A percentile compares a stretch with the other conserved stretches of the same genome.
Evolutionary conservation across 2,888 invertebrate genomes (phyloP).

Genomic region (Lithosia quadra): DNA sequence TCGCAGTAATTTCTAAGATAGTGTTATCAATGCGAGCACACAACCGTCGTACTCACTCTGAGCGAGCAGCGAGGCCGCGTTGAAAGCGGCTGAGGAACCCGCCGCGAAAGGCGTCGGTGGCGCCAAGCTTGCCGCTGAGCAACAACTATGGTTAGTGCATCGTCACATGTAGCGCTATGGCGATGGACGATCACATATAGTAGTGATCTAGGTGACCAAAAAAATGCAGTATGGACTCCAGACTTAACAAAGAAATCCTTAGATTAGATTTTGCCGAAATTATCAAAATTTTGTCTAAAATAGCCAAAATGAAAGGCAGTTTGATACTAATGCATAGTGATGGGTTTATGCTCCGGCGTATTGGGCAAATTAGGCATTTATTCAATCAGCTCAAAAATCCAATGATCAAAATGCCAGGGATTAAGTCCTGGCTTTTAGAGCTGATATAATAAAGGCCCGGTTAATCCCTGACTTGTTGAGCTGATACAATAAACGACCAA

Average conservation of each 20-base stretch:
- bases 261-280: neutral
- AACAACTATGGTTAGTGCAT: conserved; percentile 35
- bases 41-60: conserved; percentile 90
- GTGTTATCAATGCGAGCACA: conserved; percentile 16
- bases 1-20: conserved; percentile 13
- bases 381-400: too few relatives aligned
- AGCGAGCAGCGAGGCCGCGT: conserved; percentile 93
- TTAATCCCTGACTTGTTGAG: too few relatives aligned
- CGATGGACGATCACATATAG: neutral
- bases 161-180: neutral
- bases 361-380: too few relatives aligned
- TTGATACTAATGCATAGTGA: too few relatives aligned
- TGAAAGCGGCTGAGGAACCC: conserved; percentile 85
- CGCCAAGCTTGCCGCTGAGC: conserved; percentile 59
- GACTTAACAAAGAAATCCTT: neutral
- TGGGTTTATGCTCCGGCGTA: too few relatives aligned
- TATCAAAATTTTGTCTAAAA: too few relatives aligned
- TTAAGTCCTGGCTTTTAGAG: too few relatives aligned
- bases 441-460: too few relatives aligned
- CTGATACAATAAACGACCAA: too few relatives aligned
- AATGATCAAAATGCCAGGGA: too few relatives aligned
- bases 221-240: neutral
- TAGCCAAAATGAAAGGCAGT: too few relatives aligned
- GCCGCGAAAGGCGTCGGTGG: conserved; percentile 70
- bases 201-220: neutral